phyloP scores from a whole-genome alignment of 2,113 vertebrate species.

The Tenrec ecaudatus region DNA sequence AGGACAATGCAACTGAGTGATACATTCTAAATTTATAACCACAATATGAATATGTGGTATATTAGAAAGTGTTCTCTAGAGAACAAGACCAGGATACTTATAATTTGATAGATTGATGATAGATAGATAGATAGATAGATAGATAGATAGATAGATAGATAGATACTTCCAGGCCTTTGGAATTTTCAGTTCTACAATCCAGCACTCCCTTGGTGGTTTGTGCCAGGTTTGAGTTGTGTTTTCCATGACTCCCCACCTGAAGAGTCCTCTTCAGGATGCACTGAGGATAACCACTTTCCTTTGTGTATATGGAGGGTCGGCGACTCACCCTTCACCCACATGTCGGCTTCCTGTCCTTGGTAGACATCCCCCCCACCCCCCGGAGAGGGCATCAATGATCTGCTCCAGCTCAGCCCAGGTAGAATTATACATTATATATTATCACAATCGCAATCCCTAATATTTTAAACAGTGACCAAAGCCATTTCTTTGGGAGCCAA shows the following conservation, averaged over 20 bases:
- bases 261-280: background rate
- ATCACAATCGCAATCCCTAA: background rate
- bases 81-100: too few relatives aligned
- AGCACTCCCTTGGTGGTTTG: background rate
- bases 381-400: background rate
- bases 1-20: too few relatives aligned
- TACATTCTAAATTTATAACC: too few relatives aligned
- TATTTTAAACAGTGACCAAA: background rate
- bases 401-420: background rate
- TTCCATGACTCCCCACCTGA: background rate
- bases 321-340: too few relatives aligned
- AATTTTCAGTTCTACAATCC: background rate
- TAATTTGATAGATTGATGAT: too few relatives aligned
- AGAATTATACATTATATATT: too few relatives aligned
- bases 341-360: background rate
- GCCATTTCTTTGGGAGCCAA: background rate
- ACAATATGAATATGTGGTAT: too few relatives aligned
- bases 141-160: too few relatives aligned
- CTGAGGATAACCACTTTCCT: background rate
- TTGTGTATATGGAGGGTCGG: too few relatives aligned
- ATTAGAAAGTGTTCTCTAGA: too few relatives aligned
- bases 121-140: too few relatives aligned
- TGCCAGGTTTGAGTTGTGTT: background rate
- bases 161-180: background rate
- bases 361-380: background rate